A percentile compares a stretch with the other conserved stretches of the same genome.
Evolutionary conservation across 2,113 vertebrate species (phyloP).

Genomic region (Tyrannus savana): DNA sequence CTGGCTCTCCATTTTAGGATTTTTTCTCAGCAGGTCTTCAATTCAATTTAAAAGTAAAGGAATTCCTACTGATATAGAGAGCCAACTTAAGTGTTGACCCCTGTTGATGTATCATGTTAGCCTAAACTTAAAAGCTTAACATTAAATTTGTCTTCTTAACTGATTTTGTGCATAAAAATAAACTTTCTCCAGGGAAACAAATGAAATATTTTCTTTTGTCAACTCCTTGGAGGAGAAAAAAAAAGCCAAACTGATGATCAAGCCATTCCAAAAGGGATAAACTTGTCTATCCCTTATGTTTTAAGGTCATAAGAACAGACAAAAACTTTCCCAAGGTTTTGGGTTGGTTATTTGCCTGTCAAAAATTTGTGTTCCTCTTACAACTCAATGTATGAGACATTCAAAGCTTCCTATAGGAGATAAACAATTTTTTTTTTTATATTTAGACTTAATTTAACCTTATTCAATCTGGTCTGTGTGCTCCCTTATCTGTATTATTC

Average conservation of each 20-base stretch:
- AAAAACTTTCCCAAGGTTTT: not conserved
- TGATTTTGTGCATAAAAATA: not conserved
- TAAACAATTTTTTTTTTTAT: not conserved
- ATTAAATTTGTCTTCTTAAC: not conserved
- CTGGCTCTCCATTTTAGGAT: not conserved
- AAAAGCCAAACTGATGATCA: not conserved
- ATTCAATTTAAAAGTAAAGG: not conserved
- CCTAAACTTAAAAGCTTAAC: not conserved
- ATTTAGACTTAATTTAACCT: not conserved
- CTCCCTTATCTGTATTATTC: not conserved
- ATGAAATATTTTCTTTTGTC: not conserved
- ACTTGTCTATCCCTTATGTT: not conserved
- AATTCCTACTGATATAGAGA: not conserved
- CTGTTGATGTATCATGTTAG: not conserved
- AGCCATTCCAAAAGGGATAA: not conserved
- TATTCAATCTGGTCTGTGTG: not conserved
- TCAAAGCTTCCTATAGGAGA: not conserved
- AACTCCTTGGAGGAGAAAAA: not conserved
- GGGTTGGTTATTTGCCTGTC: rapidly evolving
- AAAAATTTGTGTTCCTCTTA: not conserved
- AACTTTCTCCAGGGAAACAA: not conserved
- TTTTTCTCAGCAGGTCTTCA: not conserved
- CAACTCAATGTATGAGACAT: not conserved
- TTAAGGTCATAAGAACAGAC: not conserved
- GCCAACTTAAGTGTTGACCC: not conserved